Evolutionary conservation across 1,140 invertebrate species (phyloP), one percentile per base, ranked within the genome.

Genomic region (Atopsyche davidsoni): DNA sequence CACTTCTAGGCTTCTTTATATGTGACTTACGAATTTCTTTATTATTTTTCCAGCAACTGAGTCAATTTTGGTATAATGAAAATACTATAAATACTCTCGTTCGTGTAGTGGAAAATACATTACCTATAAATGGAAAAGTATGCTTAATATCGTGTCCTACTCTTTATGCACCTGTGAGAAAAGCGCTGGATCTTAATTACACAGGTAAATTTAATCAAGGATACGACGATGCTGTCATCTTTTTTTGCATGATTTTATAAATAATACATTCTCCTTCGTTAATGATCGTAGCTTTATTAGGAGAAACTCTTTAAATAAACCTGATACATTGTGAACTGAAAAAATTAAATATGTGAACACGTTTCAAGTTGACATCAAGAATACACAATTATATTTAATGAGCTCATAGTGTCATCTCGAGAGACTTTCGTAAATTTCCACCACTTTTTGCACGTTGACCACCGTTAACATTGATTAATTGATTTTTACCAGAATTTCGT

Each of bases 41-140:
- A n/a, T 39, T 31, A 13, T 53, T 54, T 59, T 80, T 80, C 2
- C 63, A 96, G 94, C 90, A 96, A 91, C 67, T 96, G 17, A 95
- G 92, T 64, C 93, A 97, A 68, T 96, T 97, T 76, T 97, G 93
- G 94, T 97, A 96, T 63, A 80, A 89, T 63, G 79, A 89, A 22
- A 62, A 75, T 13, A 96, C 92, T 11, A 80, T 86, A 41, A 66
- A 79, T 36, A 66, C 62, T 11, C 68, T 96, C 1, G 79, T 84
- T 0, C 76, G 78, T 57, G 81, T 86, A 55, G 81, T 81, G 13
- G 57, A 72, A 43, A 64, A 67, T 52, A 54, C 79, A 16, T 59
- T 80, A 41, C 68, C 65, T 3, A 68, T 73, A 13, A 68, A 77
- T 53, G 82, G 79, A 18, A 80, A 75, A 56, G 84, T 96, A 38